Evolutionary conservation across 2,888 invertebrate species (phyloP).

Genomic region (Synergus gifuensis): DNA sequence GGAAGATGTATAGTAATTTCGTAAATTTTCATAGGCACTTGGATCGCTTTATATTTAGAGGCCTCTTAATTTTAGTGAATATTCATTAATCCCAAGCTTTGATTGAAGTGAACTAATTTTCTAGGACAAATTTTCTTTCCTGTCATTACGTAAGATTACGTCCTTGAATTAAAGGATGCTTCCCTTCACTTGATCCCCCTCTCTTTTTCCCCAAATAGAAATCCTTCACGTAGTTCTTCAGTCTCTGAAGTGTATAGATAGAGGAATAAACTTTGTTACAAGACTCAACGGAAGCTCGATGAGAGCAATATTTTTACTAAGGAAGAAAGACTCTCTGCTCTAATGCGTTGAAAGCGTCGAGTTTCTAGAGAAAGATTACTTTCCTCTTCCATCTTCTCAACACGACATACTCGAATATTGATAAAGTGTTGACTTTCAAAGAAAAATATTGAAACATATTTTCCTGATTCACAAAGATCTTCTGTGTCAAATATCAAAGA

Average conservation of each 20-base stretch:
- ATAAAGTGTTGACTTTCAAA: neutral
- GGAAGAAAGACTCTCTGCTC: constrained; percentile 4
- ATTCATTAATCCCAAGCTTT: neutral
- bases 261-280: constrained; percentile 12
- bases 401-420: neutral
- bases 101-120: neutral
- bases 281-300: constrained; percentile 15
- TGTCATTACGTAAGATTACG: neutral
- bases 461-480: neutral
- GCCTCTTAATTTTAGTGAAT: neutral
- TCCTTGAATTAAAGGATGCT: neutral
- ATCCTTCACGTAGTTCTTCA: neutral
- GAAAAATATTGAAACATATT: neutral
- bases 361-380: neutral
- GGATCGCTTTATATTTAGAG: neutral
- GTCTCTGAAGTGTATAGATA: neutral
- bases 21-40: too few relatives aligned
- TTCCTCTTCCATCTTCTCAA: constrained; percentile 1
- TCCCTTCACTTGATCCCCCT: neutral
- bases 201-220: neutral
- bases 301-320: constrained; percentile 8
- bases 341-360: constrained; percentile 12
- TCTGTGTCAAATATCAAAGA: neutral
- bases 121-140: neutral
- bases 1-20: too few relatives aligned